Evolutionary conservation across 1,140 invertebrate genomes (phyloP), one percentile per base, ranked within the genome.

Genomic region (Eupeodes corollae): DNA sequence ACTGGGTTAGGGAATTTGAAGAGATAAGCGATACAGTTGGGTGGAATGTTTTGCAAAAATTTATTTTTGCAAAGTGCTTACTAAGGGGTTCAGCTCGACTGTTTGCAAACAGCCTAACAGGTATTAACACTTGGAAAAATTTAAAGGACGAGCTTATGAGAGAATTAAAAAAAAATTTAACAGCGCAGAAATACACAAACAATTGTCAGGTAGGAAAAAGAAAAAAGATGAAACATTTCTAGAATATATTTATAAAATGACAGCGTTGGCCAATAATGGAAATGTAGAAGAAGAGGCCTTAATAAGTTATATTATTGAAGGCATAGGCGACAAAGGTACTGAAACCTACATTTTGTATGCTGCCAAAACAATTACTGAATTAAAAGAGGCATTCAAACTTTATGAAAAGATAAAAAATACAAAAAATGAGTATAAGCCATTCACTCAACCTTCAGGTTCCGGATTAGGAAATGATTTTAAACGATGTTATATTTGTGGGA

Each of bases 201-300:
- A 40, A 18, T 14, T 41, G 14, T 33, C 5, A 2, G 42, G 39
- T 33, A 15, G 48, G 19, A 49, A 45, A 32, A 49, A 41, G 9
- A 35, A 34, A 30, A 45, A 18, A 31, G 38, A 45, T 18, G 48
- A 49, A 31, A 42, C 12, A 18, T 30, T 44, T 34, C 42, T 45
- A 39, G 47, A 49, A 40, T 49, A 49, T 44, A 44, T 40, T 49
- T 49, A 39, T 14, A 19, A 42, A 12, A 50, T 45, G 49, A 50
- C 34, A 15, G 40, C 42, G 13, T 12, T 46, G 12, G 41, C 40
- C 15, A 42, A 40, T 19, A 18, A 41, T 16, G 41, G 47, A 9
- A 15, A 35, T 21, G 18, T 48, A 15, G 33, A 48, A 30, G 33
- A 37, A 1, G 30, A 19, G 10, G 41, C 47, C 43, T 6, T 44